Percentiles rank a stretch among this genome's conserved stretches.
phyloP scores from a whole-genome alignment of 1,140 invertebrate species.

The Eriosoma lanigerum region DNA sequence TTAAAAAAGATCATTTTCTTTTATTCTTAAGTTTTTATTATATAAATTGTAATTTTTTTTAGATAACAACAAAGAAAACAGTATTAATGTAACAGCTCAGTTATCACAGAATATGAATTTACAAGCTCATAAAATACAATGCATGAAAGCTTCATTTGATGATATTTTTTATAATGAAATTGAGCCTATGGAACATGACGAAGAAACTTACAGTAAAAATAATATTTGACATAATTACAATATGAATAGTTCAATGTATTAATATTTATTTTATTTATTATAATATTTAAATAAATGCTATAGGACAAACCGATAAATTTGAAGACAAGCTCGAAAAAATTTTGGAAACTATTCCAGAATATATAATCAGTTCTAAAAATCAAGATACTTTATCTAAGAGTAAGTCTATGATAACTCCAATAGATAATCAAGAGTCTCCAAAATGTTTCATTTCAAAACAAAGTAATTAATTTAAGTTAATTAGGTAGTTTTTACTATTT shows the following conservation, averaged over 20 bases:
- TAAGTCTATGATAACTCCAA: neutral
- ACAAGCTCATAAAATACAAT: conserved; percentile 70
- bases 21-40: neutral
- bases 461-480: conserved; percentile 17
- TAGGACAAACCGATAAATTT: conserved; percentile 44
- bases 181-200: conserved; percentile 35
- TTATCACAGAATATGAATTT: conserved; percentile 66
- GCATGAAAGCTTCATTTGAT: conserved; percentile 85
- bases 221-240: neutral
- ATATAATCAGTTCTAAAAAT: conserved; percentile 17
- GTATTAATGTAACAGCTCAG: conserved; percentile 61
- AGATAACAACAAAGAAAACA: conserved; percentile 46
- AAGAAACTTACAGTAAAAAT: conserved; percentile 41
- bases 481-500: neutral
- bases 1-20: no score
- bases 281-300: neutral
- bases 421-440: conserved; percentile 13
- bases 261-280: neutral
- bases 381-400: neutral
- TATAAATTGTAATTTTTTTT: neutral
- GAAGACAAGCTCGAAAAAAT: conserved; percentile 43
- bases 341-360: conserved; percentile 42
- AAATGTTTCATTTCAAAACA: conserved; percentile 36
- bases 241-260: neutral
- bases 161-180: conserved; percentile 56